A percentile compares a stretch with the other conserved stretches of the same genome.
phyloP scores from a whole-genome alignment of 2,113 vertebrate species.

The Coryphaenoides rupestris region DNA sequence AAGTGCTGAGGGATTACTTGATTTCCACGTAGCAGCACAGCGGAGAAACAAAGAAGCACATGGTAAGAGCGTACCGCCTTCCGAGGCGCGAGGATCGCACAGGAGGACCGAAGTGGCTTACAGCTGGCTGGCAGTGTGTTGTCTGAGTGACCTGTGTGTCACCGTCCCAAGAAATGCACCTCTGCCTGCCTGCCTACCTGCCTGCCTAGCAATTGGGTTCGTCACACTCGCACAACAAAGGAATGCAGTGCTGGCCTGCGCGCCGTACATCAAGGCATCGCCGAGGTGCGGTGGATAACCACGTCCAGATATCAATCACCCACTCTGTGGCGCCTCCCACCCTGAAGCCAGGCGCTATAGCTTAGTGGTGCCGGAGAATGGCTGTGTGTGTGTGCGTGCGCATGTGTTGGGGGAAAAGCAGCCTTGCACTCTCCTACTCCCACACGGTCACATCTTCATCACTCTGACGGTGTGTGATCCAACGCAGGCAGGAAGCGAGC shows the following conservation, averaged over 20 bases:
- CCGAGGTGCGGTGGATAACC: constrained; percentile 23
- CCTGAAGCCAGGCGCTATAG: constrained; percentile 29
- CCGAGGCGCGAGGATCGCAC: too few species aligned
- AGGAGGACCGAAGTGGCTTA: constrained; percentile 5
- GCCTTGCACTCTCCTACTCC: too few species aligned
- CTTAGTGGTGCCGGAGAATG: constrained; percentile 24
- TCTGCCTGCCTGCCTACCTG: background rate
- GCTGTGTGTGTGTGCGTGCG: constrained; percentile 4
- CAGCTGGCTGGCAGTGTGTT: constrained; percentile 1
- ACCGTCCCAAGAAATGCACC: constrained; percentile 35
- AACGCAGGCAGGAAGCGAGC: background rate
- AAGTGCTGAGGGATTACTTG: background rate
- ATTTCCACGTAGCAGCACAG: background rate
- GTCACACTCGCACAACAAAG: constrained; percentile 22
- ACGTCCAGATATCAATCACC: too few species aligned
- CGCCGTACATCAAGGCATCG: too few species aligned
- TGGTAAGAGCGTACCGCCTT: too few species aligned
- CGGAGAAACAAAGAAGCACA: constrained; percentile 2
- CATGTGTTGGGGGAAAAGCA: too few species aligned
- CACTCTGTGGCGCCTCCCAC: constrained; percentile 34
- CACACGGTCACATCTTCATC: too few species aligned
- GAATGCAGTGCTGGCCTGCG: constrained; percentile 2
- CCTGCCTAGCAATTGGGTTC: too few species aligned
- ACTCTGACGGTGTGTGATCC: background rate
- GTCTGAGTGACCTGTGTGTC: constrained; percentile 24